Evolutionary conservation across 2,797 vertebrate species (phyloP).

Genomic region (Phoxinus dragarum): DNA sequence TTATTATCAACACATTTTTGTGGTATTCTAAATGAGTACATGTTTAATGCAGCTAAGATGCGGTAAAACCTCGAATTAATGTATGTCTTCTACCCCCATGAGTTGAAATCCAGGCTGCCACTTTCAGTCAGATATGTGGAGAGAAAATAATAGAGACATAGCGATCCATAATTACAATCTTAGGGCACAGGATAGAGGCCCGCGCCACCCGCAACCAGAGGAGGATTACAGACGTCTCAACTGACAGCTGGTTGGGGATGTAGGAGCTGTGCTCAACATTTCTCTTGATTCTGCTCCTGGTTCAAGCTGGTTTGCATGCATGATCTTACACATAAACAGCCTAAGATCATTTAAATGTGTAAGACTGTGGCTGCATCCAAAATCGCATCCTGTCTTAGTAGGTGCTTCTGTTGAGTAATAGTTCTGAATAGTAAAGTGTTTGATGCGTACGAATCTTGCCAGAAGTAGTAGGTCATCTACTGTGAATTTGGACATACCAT

Average conservation of each 20-base stretch:
- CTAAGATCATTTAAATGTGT: background rate
- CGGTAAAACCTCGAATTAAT: slow-evolving; percentile 31
- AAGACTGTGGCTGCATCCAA: background rate
- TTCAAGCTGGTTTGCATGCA: background rate
- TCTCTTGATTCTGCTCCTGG: background rate
- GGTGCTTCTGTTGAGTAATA: background rate
- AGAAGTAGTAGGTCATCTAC: background rate
- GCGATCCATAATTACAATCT: slow-evolving; percentile 73
- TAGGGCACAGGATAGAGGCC: slow-evolving; percentile 58
- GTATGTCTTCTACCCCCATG: slow-evolving; percentile 17
- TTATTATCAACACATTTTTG: slow-evolving; percentile 60
- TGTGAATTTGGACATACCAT: background rate
- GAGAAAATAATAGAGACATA: slow-evolving; percentile 61
- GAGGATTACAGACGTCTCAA: slow-evolving; percentile 66
- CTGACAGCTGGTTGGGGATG: slow-evolving; percentile 2
- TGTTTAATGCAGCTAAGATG: slow-evolving; percentile 36
- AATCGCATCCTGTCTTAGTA: background rate
- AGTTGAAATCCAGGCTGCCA: slow-evolving; percentile 31
- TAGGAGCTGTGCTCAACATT: slow-evolving; percentile 1
- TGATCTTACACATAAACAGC: background rate
- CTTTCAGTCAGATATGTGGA: slow-evolving; percentile 64
- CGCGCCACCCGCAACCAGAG: slow-evolving; percentile 57
- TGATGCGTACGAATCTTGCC: background rate
- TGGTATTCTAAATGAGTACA: slow-evolving; percentile 67
- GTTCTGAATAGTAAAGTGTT: background rate